Conservation (phyloP, 2,888 invertebrate genomes). For the Mythimna ferrago region DNA sequence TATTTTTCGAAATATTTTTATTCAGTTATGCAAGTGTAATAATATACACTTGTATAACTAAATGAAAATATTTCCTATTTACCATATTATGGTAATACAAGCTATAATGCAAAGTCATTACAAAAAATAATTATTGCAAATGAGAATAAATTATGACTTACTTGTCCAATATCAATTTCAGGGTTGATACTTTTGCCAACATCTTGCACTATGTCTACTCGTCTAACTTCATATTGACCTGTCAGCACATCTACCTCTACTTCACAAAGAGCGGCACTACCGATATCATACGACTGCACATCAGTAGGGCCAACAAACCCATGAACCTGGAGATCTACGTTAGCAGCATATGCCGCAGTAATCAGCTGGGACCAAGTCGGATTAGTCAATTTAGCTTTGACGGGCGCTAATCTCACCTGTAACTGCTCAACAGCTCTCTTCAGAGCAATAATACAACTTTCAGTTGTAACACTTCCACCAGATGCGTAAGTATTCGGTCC, state of each 20-base stretch:
- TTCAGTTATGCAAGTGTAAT: no score
- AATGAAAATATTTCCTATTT: no score
- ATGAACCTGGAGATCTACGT: slow-evolving; percentile 76
- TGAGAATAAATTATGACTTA: slow-evolving; percentile 59
- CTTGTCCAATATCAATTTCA: slow-evolving; percentile 92
- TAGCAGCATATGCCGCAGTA: slow-evolving; percentile 79
- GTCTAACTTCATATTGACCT: slow-evolving; percentile 91
- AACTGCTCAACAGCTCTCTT: slow-evolving; percentile 63
- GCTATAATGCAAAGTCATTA: no score
- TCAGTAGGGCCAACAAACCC: slow-evolving; percentile 60
- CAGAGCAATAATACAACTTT: slow-evolving; percentile 68
- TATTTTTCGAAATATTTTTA: no score
- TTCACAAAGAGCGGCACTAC: slow-evolving; percentile 91
- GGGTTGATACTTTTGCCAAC: slow-evolving; percentile 92
- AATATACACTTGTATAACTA: no score
- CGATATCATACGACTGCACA: slow-evolving; percentile 76
- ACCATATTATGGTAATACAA: no score
- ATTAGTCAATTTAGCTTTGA: slow-evolving; percentile 66
- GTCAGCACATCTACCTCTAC: slow-evolving; percentile 94
- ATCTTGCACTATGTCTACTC: slow-evolving; percentile 92
- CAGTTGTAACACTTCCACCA: slow-evolving; percentile 91
- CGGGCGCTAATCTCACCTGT: slow-evolving; percentile 60
- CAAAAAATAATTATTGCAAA: no score
- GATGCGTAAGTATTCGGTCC: slow-evolving; percentile 92
- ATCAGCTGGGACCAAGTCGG: slow-evolving; percentile 88